These are phyloP conservation scores for Drosophila longiperda DNA, from an alignment of 2,888 invertebrate genomes.

Conservation along the genomic window DNA sequence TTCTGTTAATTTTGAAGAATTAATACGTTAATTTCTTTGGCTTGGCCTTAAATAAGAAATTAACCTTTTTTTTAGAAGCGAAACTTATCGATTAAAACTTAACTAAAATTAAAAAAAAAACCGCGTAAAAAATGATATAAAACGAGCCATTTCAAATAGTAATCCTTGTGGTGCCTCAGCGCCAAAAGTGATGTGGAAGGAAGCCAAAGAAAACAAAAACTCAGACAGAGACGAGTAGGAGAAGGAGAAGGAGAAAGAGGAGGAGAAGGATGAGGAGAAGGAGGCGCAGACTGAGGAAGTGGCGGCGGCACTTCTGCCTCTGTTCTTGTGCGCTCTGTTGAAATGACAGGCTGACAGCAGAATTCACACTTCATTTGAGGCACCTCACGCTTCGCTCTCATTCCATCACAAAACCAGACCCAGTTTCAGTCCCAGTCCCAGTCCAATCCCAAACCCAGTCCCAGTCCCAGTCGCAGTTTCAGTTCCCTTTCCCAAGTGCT, in stretches of 20 bases:
- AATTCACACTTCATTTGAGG: conserved; percentile 80
- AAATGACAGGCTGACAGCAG: conserved; percentile 73
- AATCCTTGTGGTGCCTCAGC: conserved; percentile 20
- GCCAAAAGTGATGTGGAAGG: conserved; percentile 9
- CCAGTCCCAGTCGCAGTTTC: conserved; percentile 14
- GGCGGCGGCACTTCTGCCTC: conserved; percentile 47
- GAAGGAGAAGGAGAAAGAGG: neutral
- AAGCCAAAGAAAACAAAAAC: conserved; percentile 19
- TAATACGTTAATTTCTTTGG: neutral
- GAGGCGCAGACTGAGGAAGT: conserved; percentile 4
- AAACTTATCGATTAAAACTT: neutral
- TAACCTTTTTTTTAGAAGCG: neutral
- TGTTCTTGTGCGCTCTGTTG: conserved; percentile 43
- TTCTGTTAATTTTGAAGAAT: neutral
- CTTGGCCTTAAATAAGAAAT: neutral
- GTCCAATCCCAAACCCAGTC: neutral
- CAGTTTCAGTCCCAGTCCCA: conserved; percentile 16
- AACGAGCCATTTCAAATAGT: conserved; percentile 9
- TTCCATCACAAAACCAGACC: conserved; percentile 5
- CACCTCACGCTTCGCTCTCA: conserved; percentile 56
- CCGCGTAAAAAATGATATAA: neutral
- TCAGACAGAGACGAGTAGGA: conserved; percentile 5
- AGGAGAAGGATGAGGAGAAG: neutral
- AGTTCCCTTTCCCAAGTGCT: conserved; percentile 62
- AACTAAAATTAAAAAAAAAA: neutral